Evolutionary conservation across 2,888 invertebrate species (phyloP), one percentile per base, ranked within the genome.

Genomic region (Patella pellucida): DNA sequence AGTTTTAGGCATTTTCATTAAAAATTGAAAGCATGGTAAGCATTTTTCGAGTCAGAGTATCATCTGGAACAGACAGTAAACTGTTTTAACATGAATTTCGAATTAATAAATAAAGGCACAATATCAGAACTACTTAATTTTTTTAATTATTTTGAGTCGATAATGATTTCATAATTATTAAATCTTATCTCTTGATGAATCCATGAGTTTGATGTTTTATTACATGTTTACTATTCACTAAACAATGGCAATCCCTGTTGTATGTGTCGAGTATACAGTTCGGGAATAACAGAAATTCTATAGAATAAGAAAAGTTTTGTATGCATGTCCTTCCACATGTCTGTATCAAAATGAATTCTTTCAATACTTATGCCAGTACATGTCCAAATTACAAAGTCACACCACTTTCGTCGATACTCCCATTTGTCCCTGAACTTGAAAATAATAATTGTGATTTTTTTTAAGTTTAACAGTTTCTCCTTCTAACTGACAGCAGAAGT

Each of bases 351-450:
- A 7, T 54, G 16, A 54, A 54, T 72, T 68, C 68, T 27, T 31
- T 68, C 31, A 16, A 15, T n/a, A n/a, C 15, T n/a, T 23, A 68
- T 68, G 15, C 68, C 68, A 16, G 5, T 31, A n/a, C n/a, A n/a
- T 27, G 68, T 68, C 68, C 68, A 68, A n/a, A 68, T 31, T n/a
- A 68, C 68, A 5, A 68, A 68, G 23, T 68, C 68, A 68, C 68
- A 23, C 68, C 68, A 68, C 15, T 68, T 68, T 23, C 68, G 23
- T 23, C 27, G 68, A n/a, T 68, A 68, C 23, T 16, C n/a, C 68
- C 68, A 68, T 68, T 19, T 68, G 68, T n/a, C 68, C 68, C 31
- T n/a, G 16, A 15, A 68, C 68, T 68, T 68, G 23, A 68, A 68
- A 68, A 31, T 27, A 68, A 23, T 68, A 68, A 12, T 68, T 23